Conservation (phyloP, 92 coral and sea anemone species). For the Epizoanthus stellaris region DNA sequence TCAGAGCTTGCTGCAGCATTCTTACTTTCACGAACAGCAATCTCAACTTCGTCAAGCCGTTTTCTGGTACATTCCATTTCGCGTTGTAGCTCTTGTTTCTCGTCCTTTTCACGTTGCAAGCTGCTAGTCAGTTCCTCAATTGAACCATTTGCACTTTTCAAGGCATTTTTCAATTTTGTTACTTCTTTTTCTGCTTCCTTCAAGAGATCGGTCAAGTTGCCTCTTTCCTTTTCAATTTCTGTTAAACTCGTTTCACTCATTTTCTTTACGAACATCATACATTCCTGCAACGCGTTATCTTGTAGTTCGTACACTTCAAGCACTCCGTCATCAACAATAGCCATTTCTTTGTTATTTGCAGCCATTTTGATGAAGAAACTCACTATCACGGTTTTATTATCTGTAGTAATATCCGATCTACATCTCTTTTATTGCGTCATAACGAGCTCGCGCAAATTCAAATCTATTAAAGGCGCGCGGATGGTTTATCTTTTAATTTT, state of each 20-base stretch:
- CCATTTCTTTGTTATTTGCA: slow-evolving; percentile 70
- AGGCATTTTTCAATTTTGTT: slow-evolving; percentile 71
- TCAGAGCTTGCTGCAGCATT: slow-evolving; percentile 23
- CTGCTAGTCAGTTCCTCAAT: slow-evolving; percentile 70
- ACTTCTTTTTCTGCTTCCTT: slow-evolving; percentile 94
- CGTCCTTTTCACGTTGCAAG: slow-evolving; percentile 65
- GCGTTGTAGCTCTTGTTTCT: slow-evolving; percentile 59
- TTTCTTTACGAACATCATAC: slow-evolving; percentile 98
- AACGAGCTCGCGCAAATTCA: background rate
- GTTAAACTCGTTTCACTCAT: slow-evolving; percentile 92
- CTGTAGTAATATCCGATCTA: background rate
- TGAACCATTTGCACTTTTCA: slow-evolving; percentile 68
- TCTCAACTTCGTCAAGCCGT: slow-evolving; percentile 65
- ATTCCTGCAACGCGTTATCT: slow-evolving; percentile 89
- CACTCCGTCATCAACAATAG: slow-evolving; percentile 91
- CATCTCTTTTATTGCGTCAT: slow-evolving; percentile 25
- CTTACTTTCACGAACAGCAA: slow-evolving; percentile 41
- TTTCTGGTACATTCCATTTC: slow-evolving; percentile 61
- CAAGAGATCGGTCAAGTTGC: slow-evolving; percentile 76
- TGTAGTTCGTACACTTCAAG: slow-evolving; percentile 90
- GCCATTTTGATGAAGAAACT: slow-evolving; percentile 36
- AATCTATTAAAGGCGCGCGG: too few species aligned
- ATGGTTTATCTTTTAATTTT: too few species aligned
- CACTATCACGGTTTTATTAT: background rate
- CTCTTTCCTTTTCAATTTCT: slow-evolving; percentile 84